Base-by-base conservation (phyloP, 1,140 invertebrate species). In the Carcinoscorpius rotundicauda region DNA sequence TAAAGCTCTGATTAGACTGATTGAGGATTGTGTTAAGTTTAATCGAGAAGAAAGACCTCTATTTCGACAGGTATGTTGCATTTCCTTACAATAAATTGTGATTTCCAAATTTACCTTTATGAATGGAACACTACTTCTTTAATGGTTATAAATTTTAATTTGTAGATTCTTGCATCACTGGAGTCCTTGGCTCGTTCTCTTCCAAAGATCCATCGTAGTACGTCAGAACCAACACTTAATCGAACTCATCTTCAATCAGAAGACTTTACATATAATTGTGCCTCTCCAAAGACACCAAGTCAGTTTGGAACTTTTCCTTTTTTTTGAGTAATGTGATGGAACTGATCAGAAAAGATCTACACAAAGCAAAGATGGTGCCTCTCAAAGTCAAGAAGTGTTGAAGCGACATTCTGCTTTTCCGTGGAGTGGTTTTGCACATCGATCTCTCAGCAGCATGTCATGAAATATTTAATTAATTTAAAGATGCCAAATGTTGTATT, bases 261-360 rank as follows among this genome's bases (percentile, higher is more conserved):
- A 69, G 80, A 81, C 64, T 88, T 93, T 74, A 84, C 87, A 64
- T 92, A 90, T 75, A 83, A 85, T 67, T 96, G 91, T 80, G 87
- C 91, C 53, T 95, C 92, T 67, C 94, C 93, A 4, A 96, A 96
- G 78, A 96, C 93, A 64, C 93, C 93, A 5, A 87, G 86, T 76
- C 87, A 89, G 72, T 88, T 82, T 72, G 81, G 80, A 67, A 77
- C 81, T 51, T 85, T 84, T 73, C 80, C 81, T 4, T 84, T 85
- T 73, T 83, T 81, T 50, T 65, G 29, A 29, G 29, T 29, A 1
- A 29, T 29, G 29, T 29, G 29, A n/a, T n/a, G n/a, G n/a, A n/a
- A n/a, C n/a, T n/a, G n/a, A 29, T 29, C 29, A 29, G 29, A 29
- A 29, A 29, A 29, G 29, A 29, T 29, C 29, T 29, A 29, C 29